Conservation (phyloP, 2,888 invertebrate genomes). For the Alloscopus bannaensis region DNA sequence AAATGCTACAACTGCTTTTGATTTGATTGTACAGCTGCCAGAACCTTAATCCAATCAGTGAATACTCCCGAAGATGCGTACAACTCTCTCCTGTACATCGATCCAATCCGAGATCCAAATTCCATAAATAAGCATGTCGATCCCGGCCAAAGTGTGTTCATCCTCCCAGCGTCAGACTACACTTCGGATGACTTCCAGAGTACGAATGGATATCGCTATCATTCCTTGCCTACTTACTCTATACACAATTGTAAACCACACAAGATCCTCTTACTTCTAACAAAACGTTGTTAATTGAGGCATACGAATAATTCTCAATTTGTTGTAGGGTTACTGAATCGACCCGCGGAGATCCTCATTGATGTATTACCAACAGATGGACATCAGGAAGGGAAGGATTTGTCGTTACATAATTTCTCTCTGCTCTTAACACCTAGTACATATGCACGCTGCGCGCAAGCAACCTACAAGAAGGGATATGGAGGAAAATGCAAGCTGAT, state of each 20-base stretch:
- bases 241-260: not conserved
- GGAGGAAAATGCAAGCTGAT: slow-evolving; percentile 63
- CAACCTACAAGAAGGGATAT: slow-evolving; percentile 51
- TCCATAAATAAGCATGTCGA: slow-evolving; percentile 50
- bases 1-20: too few species aligned
- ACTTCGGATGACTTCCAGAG: slow-evolving; percentile 46
- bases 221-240: not conserved
- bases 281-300: not conserved
- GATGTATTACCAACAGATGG: slow-evolving; percentile 57
- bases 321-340: slow-evolving; percentile 43
- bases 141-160: slow-evolving; percentile 49
- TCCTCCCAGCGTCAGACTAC: slow-evolving; percentile 56
- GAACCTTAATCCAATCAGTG: slow-evolving; percentile 35
- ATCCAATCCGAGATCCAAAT: slow-evolving; percentile 48
- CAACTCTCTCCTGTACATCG: slow-evolving; percentile 46
- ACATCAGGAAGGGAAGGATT: slow-evolving; percentile 21
- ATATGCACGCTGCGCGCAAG: slow-evolving; percentile 57
- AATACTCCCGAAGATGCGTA: slow-evolving; percentile 37
- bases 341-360: slow-evolving; percentile 56
- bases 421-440: slow-evolving; percentile 51
- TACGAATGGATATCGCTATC: slow-evolving; percentile 10
- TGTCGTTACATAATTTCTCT: slow-evolving; percentile 56
- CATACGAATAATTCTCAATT: not conserved
- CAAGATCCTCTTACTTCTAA: not conserved
- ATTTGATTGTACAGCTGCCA: slow-evolving; percentile 43